Evolutionary conservation across 2,113 vertebrate species (phyloP).

Genomic region (Pollachius pollachius): DNA sequence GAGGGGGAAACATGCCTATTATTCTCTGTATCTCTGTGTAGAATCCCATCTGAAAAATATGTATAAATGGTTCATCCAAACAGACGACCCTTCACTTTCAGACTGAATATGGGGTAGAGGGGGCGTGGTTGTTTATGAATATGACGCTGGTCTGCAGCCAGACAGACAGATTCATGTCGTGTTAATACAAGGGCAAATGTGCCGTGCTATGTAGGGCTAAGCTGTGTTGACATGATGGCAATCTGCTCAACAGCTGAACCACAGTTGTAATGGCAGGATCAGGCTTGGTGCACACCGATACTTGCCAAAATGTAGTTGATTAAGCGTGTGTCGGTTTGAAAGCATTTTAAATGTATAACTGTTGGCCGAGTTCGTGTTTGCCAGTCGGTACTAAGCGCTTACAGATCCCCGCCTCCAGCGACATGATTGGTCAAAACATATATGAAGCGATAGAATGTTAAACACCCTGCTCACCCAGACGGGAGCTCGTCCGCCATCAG

Average conservation of each 20-base stretch:
- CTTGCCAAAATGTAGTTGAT: background rate
- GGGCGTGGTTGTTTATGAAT: background rate
- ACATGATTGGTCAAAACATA: too few relatives aligned
- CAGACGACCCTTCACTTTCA: background rate
- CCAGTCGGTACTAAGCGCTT: too few relatives aligned
- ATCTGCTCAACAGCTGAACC: slow-evolving; percentile 14
- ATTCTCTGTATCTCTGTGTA: background rate
- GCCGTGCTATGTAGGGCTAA: background rate
- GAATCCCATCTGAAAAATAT: background rate
- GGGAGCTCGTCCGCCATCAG: too few relatives aligned
- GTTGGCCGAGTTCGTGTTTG: too few relatives aligned
- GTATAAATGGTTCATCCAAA: background rate
- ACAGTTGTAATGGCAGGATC: background rate
- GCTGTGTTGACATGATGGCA: slow-evolving; percentile 6
- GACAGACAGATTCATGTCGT: background rate
- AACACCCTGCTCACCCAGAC: too few relatives aligned
- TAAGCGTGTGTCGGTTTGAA: background rate
- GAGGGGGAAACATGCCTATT: background rate
- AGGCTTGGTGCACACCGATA: background rate
- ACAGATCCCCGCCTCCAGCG: too few relatives aligned
- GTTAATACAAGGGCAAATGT: slow-evolving; percentile 7
- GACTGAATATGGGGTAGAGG: background rate
- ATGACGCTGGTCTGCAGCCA: background rate
- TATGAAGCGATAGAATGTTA: too few relatives aligned
- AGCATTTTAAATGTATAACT: too few relatives aligned